These are phyloP conservation scores for Tarsius wallacei DNA, from an alignment of 2,797 vertebrate genomes.

Conservation along the genomic window DNA sequence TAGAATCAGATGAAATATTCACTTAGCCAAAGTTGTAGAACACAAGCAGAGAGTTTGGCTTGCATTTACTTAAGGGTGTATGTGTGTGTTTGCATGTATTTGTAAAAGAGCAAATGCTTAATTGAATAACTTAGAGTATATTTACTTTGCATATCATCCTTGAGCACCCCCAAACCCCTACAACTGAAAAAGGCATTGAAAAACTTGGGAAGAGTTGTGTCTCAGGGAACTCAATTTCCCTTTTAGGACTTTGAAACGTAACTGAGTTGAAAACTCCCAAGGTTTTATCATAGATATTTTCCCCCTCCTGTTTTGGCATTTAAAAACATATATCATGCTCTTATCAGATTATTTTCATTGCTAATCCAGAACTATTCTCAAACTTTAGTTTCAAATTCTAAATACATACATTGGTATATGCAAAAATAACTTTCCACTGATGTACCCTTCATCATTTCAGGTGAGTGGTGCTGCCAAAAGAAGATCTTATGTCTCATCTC, in stretches of 20 bases:
- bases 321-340: neutral
- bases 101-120: neutral
- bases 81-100: neutral
- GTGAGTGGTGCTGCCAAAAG: neutral
- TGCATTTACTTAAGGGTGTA: neutral
- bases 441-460: neutral
- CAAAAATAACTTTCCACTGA: neutral
- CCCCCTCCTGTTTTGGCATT: neutral
- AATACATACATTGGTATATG: neutral
- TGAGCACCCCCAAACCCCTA: neutral
- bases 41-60: neutral
- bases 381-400: constrained; percentile 49
- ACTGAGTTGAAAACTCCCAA: neutral
- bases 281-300: neutral
- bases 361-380: constrained; percentile 64
- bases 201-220: neutral
- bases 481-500: neutral
- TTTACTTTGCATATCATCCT: neutral
- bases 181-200: neutral
- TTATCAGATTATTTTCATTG: constrained; percentile 2
- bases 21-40: neutral
- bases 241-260: neutral
- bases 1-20: constrained; percentile 5
- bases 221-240: neutral
- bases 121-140: neutral